Conservation (phyloP, 1,140 invertebrate species). For the Dryas iulia region DNA sequence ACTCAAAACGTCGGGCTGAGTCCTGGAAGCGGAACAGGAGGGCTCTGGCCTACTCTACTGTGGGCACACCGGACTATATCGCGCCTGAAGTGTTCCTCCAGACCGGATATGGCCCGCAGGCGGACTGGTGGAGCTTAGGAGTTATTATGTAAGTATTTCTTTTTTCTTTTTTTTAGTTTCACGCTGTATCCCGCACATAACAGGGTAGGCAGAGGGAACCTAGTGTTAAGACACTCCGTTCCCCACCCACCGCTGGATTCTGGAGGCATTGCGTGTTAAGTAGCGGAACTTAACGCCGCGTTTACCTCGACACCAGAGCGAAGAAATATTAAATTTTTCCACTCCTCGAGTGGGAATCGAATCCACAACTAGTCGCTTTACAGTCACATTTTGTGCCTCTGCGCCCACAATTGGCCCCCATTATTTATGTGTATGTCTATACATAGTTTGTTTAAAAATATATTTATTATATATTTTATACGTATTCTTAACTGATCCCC, state of each 20-base stretch:
- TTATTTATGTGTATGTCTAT: too few relatives aligned
- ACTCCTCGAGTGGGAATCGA: too few relatives aligned
- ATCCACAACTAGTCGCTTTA: too few relatives aligned
- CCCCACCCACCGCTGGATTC: neutral
- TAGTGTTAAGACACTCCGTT: neutral
- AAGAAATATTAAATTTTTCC: too few relatives aligned
- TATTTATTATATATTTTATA: too few relatives aligned
- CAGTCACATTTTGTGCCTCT: too few relatives aligned
- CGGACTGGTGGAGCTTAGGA: conserved; percentile 99
- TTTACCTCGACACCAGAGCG: neutral
- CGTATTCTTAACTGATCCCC: too few relatives aligned
- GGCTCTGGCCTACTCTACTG: conserved; percentile 96
- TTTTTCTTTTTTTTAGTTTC: neutral
- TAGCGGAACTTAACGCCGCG: neutral
- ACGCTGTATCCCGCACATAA: neutral
- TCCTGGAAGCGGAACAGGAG: conserved; percentile 98
- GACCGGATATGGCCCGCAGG: conserved; percentile 97
- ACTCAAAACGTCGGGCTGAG: conserved; percentile 97
- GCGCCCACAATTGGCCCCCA: too few relatives aligned
- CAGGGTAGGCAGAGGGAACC: too few relatives aligned
- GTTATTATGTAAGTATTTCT: conserved; percentile 92
- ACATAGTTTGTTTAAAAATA: too few relatives aligned
- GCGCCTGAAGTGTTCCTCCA: conserved; percentile 98
- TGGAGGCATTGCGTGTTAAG: neutral
- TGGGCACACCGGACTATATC: conserved; percentile 99